Percentiles rank a stretch among this genome's conserved stretches.
phyloP scores from a whole-genome alignment of 2,888 invertebrate species.

The Masnerella sp. region DNA sequence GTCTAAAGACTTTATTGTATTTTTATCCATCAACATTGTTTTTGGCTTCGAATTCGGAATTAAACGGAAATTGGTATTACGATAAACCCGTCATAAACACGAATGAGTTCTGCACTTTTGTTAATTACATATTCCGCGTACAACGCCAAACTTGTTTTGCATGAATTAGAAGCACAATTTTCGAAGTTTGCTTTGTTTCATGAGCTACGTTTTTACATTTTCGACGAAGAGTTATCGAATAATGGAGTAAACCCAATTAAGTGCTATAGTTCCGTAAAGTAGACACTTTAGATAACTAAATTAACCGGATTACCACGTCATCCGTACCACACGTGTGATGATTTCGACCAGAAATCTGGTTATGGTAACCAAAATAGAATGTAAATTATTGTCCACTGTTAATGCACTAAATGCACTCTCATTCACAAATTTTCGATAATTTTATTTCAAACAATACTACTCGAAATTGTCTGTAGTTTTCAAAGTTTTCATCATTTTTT shows the following conservation, averaged over 20 bases:
- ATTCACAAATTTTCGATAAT: neutral
- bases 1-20: too few species aligned
- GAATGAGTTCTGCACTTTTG: conserved; percentile 30
- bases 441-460: too few species aligned
- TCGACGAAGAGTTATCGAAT: conserved; percentile 46
- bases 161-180: conserved; percentile 41
- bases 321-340: conserved; percentile 49
- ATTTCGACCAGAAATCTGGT: conserved; percentile 56
- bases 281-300: conserved; percentile 57
- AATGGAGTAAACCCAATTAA: conserved; percentile 48
- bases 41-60: too few species aligned
- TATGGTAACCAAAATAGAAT: conserved; percentile 37
- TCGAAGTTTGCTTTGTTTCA: conserved; percentile 29
- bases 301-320: conserved; percentile 54
- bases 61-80: conserved; percentile 17
- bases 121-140: conserved; percentile 29
- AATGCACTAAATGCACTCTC: conserved; percentile 3
- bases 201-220: conserved; percentile 44
- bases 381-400: conserved; percentile 29
- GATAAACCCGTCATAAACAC: conserved; percentile 24
- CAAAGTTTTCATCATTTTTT: too few species aligned
- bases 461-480: too few species aligned
- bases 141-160: conserved; percentile 37
- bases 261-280: conserved; percentile 52
- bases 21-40: too few species aligned